Evolutionary conservation across 2,888 invertebrate species (phyloP).

Genomic region (Sthenelais limicola): DNA sequence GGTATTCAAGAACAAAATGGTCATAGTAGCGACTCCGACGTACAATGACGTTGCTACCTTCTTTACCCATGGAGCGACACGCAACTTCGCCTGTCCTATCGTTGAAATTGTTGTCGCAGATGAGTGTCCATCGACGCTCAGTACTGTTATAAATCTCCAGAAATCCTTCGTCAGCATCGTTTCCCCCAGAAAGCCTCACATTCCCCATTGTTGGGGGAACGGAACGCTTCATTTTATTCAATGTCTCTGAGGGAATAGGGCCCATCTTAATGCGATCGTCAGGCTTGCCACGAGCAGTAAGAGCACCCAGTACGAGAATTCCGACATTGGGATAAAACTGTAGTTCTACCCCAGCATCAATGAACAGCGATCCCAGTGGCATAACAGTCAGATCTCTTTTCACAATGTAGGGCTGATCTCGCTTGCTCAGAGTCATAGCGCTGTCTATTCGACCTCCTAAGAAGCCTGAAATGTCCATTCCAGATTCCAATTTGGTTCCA

Average conservation of each 20-base stretch:
- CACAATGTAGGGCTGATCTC: conserved; percentile 73
- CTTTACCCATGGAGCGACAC: conserved; percentile 92
- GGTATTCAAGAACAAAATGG: conserved; percentile 66
- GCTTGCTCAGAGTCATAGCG: conserved; percentile 68
- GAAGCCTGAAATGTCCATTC: conserved; percentile 57
- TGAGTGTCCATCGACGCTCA: conserved; percentile 95
- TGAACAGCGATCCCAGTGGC: conserved; percentile 90
- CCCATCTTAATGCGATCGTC: conserved; percentile 46
- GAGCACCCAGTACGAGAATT: conserved; percentile 91
- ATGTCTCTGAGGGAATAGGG: conserved; percentile 35
- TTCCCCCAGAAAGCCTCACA: conserved; percentile 82
- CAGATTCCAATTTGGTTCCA: conserved; percentile 55
- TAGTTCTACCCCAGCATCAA: conserved; percentile 89
- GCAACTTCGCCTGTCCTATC: conserved; percentile 97
- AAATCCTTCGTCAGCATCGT: conserved; percentile 83
- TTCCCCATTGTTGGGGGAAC: conserved; percentile 38
- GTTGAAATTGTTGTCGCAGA: conserved; percentile 95
- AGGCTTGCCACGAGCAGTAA: conserved; percentile 83
- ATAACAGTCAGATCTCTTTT: conserved; percentile 95
- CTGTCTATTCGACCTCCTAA: conserved; percentile 77
- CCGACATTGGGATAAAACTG: conserved; percentile 97
- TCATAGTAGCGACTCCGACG: conserved; percentile 76
- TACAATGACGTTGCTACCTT: conserved; percentile 90
- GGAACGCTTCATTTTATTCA: background rate
- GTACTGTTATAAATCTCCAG: conserved; percentile 95